A percentile compares a stretch with the other conserved stretches of the same genome.
phyloP scores from a whole-genome alignment of 2,797 vertebrate genomes.

The Chelon auratus region DNA sequence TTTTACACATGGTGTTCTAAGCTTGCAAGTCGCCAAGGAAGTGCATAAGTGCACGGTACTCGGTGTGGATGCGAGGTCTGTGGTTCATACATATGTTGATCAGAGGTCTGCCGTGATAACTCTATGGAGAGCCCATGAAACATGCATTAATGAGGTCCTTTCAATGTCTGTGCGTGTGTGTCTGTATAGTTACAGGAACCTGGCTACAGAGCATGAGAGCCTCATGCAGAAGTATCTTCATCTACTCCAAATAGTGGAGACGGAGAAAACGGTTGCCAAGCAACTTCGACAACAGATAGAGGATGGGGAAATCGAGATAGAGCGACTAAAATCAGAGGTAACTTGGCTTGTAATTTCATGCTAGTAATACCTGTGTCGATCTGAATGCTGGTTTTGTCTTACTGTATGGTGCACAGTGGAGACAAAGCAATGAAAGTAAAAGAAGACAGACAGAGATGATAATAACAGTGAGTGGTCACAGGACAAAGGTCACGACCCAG shows the following conservation, averaged over 20 bases:
- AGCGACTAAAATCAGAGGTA: slow-evolving; percentile 98
- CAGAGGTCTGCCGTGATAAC: slow-evolving; percentile 57
- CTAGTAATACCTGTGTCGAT: slow-evolving; percentile 44
- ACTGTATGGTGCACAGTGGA: slow-evolving; percentile 1
- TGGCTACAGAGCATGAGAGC: slow-evolving; percentile 96
- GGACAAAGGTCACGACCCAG: slow-evolving; percentile 54
- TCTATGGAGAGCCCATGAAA: slow-evolving; percentile 49
- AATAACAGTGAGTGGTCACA: slow-evolving; percentile 29
- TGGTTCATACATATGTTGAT: slow-evolving; percentile 52
- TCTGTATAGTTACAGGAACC: slow-evolving; percentile 91
- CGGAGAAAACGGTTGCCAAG: slow-evolving; percentile 98
- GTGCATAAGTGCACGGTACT: slow-evolving; percentile 30
- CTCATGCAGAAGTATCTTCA: slow-evolving; percentile 99
- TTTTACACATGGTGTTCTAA: slow-evolving; percentile 36
- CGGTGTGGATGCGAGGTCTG: slow-evolving; percentile 28
- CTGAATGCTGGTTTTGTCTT: slow-evolving; percentile 33
- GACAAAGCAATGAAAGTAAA: slow-evolving; percentile 12
- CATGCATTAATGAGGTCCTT: slow-evolving; percentile 60
- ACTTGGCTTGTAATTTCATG: slow-evolving; percentile 64
- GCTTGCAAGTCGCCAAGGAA: slow-evolving; percentile 34
- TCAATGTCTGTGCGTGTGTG: slow-evolving; percentile 47
- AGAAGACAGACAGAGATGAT: slow-evolving; percentile 5
- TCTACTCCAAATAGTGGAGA: slow-evolving; percentile 98
- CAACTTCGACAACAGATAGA: slow-evolving; percentile 99
- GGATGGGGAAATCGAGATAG: slow-evolving; percentile 97